A percentile compares a stretch with the other conserved stretches of the same genome.
Conservation (phyloP, 1,140 invertebrate genomes). For the Aphaenogaster rudis region DNA sequence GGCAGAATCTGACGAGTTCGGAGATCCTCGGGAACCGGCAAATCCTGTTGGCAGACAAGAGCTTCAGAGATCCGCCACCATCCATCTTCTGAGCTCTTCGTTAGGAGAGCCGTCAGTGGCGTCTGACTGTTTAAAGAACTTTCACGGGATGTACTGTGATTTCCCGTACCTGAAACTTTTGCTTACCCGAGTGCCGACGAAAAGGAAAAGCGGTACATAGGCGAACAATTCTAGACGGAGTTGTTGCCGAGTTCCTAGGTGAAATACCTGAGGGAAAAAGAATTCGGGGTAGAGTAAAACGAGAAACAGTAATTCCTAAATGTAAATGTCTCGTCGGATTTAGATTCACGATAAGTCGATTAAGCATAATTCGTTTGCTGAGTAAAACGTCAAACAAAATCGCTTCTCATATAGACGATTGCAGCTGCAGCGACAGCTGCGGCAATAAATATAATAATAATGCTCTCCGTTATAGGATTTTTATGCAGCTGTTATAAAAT, state of each 20-base stretch:
- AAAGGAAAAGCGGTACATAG: constrained; percentile 60
- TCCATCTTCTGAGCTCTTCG: constrained; percentile 68
- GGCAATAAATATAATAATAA: constrained; percentile 5
- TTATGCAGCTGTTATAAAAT: not conserved
- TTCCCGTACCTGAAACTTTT: constrained; percentile 63
- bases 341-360: constrained; percentile 31
- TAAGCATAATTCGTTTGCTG: constrained; percentile 38
- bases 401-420: not conserved
- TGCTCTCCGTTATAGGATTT: not conserved
- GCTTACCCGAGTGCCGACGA: constrained; percentile 57
- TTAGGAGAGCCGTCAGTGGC: constrained; percentile 65
- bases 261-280: constrained; percentile 62
- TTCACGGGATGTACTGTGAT: constrained; percentile 61
- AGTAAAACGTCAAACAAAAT: constrained; percentile 28
- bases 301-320: constrained; percentile 43
- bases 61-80: constrained; percentile 58
- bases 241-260: constrained; percentile 48
- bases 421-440: not conserved
- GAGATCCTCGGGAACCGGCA: constrained; percentile 50
- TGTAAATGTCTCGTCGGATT: constrained; percentile 57
- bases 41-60: constrained; percentile 69
- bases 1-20: constrained; percentile 55
- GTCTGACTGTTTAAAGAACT: constrained; percentile 70
- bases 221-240: constrained; percentile 60
- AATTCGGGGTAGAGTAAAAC: constrained; percentile 34